Conservation (phyloP, 1,140 invertebrate genomes). For the Manduca sexta region DNA sequence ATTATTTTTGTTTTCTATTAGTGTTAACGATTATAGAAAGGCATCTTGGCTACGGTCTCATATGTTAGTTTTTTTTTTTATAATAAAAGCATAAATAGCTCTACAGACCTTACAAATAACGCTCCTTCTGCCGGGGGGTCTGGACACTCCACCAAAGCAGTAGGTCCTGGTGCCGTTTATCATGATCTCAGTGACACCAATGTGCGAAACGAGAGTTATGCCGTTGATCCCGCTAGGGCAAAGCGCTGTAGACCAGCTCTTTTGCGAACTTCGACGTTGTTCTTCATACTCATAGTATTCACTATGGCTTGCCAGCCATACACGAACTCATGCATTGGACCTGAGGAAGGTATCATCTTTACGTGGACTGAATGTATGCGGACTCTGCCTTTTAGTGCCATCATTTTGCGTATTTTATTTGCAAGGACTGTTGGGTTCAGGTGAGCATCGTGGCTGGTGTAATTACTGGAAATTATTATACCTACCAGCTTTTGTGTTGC, state of each 20-base stretch:
- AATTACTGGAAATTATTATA: no score
- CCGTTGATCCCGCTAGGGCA: conserved; percentile 59
- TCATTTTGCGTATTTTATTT: no score
- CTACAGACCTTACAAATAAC: conserved; percentile 55
- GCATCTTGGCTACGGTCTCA: no score
- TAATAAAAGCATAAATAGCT: no score
- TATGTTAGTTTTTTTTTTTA: no score
- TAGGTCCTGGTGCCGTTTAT: conserved; percentile 61
- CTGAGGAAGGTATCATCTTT: conserved; percentile 16
- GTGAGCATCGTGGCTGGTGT: no score
- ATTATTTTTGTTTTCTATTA: no score
- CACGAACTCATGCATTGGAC: conserved; percentile 64
- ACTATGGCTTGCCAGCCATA: conserved; percentile 65
- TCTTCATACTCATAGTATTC: conserved; percentile 67
- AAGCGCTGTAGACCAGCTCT: conserved; percentile 57
- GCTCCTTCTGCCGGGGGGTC: conserved; percentile 52
- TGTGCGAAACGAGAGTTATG: conserved; percentile 56
- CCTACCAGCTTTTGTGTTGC: no score
- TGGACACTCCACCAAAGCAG: conserved; percentile 56
- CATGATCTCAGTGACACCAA: conserved; percentile 64
- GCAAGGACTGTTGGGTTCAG: no score
- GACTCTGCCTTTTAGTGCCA: no score
- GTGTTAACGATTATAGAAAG: no score
- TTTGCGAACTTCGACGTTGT: conserved; percentile 64
- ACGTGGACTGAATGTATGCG: no score